Evolutionary conservation across 1,140 invertebrate species (phyloP).

Genomic region (Lerema accius): DNA sequence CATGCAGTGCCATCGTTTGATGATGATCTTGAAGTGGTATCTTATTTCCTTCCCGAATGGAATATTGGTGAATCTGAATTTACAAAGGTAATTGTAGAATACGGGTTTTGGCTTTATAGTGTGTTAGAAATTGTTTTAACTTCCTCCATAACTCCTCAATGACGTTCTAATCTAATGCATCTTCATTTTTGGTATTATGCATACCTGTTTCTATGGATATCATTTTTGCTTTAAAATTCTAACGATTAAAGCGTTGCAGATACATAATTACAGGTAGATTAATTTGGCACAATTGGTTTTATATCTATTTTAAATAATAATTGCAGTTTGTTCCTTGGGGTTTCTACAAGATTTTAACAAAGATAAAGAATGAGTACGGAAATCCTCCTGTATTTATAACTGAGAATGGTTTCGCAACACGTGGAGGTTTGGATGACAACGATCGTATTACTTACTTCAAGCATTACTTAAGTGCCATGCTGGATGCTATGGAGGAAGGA

Average conservation of each 20-base stretch:
- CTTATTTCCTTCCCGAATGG: conserved; percentile 38
- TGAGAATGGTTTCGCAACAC: conserved; percentile 67
- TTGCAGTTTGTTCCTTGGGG: conserved; percentile 53
- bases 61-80: conserved; percentile 34
- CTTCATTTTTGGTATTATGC: no score
- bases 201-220: no score
- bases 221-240: no score
- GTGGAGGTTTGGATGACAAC: conserved; percentile 50
- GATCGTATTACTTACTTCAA: conserved; percentile 71
- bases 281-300: no score
- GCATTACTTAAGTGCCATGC: conserved; percentile 64
- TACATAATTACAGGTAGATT: no score
- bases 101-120: no score
- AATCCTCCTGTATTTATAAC: conserved; percentile 56
- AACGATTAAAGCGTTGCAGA: no score
- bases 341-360: conserved; percentile 52
- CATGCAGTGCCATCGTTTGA: conserved; percentile 40
- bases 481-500: conserved; percentile 60
- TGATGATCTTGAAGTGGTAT: conserved; percentile 33
- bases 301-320: no score
- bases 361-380: conserved; percentile 53
- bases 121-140: no score
- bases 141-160: no score
- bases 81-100: conserved; percentile 33
- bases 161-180: no score